A percentile compares a stretch with the other conserved stretches of the same genome.
Evolutionary conservation across 1,140 invertebrate species (phyloP).

Genomic region (Odontomachus brunneus): DNA sequence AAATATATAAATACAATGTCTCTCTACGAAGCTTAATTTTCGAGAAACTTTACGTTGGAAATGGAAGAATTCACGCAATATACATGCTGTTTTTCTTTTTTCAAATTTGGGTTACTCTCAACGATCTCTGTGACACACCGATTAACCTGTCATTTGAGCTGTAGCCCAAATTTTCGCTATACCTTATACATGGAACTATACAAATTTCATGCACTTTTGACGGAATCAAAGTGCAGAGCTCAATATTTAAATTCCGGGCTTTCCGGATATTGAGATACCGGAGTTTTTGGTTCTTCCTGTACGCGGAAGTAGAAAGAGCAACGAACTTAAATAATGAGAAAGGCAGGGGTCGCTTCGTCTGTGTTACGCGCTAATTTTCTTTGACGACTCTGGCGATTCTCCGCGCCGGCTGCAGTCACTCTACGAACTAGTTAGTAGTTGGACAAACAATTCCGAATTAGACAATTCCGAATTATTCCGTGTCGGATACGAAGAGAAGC

Average conservation of each 20-base stretch:
- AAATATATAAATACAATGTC: too few relatives aligned
- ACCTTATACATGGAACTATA: too few relatives aligned
- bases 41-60: too few relatives aligned
- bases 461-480: slow-evolving; percentile 32
- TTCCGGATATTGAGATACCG: slow-evolving; percentile 1
- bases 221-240: neutral
- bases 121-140: too few relatives aligned
- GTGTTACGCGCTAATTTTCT: slow-evolving; percentile 69
- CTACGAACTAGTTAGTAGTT: slow-evolving; percentile 78
- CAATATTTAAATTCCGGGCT: neutral
- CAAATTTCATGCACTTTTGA: neutral
- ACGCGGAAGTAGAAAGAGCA: neutral
- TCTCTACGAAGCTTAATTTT: too few relatives aligned
- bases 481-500: neutral
- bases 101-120: too few relatives aligned
- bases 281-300: neutral
- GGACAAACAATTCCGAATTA: slow-evolving; percentile 79
- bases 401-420: slow-evolving; percentile 52
- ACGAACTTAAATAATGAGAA: neutral
- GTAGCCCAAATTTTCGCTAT: too few relatives aligned
- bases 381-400: slow-evolving; percentile 66
- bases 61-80: too few relatives aligned
- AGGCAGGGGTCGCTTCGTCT: neutral
- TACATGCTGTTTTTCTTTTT: too few relatives aligned
- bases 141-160: too few relatives aligned